Evolutionary conservation across 1,140 invertebrate species (phyloP).

Genomic region (Nephila pilipes): DNA sequence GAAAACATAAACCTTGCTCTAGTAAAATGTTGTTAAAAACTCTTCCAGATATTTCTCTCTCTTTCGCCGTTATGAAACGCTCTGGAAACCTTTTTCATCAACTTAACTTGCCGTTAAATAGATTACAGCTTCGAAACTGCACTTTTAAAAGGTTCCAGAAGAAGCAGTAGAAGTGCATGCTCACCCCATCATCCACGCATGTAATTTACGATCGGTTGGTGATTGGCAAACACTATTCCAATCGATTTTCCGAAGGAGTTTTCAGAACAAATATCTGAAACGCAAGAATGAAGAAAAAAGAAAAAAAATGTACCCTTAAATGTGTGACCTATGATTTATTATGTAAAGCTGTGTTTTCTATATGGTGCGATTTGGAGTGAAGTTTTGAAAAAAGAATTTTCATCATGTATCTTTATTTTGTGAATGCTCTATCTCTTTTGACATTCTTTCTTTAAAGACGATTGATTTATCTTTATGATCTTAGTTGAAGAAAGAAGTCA

Average conservation of each 20-base stretch:
- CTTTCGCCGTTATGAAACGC: neutral
- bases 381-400: neutral
- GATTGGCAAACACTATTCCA: conserved; percentile 22
- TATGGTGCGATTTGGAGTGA: neutral
- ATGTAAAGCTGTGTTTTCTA: neutral
- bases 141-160: neutral
- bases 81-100: neutral
- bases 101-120: conserved; percentile 31
- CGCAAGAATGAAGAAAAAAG: neutral
- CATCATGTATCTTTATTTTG: neutral
- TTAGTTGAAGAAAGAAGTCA: no score
- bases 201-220: conserved; percentile 10
- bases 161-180: neutral
- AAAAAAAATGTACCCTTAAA: neutral
- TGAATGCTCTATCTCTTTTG: neutral
- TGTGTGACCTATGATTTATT: neutral
- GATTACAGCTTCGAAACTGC: neutral
- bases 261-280: conserved; percentile 45
- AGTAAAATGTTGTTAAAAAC: neutral
- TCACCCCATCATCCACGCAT: neutral
- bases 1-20: neutral
- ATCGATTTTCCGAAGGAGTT: neutral
- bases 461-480: no score
- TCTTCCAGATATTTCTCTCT: neutral
- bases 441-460: neutral